A percentile compares a stretch with the other conserved stretches of the same genome.
Evolutionary conservation across 2,113 vertebrate species (phyloP).

Genomic region (Pyrgilauda ruficollis): DNA sequence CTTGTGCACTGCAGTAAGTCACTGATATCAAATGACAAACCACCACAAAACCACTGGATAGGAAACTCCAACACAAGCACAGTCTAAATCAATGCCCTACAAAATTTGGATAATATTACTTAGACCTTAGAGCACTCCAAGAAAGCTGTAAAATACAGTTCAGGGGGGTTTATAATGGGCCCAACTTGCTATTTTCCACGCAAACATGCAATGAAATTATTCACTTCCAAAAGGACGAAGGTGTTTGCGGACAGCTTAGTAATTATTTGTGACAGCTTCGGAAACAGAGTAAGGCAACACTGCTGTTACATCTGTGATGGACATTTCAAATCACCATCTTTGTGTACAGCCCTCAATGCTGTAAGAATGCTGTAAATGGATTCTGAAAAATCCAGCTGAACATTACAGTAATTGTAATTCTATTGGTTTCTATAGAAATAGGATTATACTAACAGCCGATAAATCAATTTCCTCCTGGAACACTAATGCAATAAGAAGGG

Average conservation of each 20-base stretch:
- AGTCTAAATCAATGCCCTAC: neutral
- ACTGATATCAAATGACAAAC: neutral
- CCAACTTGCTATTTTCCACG: neutral
- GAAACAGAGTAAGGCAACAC: neutral
- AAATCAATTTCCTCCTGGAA: constrained; percentile 24
- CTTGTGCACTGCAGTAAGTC: neutral
- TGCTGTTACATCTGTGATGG: neutral
- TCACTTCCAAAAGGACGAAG: neutral
- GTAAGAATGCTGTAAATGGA: constrained; percentile 19
- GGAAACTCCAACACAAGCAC: neutral
- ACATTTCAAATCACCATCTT: neutral
- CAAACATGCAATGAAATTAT: constrained; percentile 25
- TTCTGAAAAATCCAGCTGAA: neutral
- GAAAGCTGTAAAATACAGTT: neutral
- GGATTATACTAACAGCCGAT: constrained; percentile 45
- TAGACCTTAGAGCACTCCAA: neutral
- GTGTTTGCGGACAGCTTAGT: neutral
- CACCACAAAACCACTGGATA: neutral
- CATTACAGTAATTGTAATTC: constrained; percentile 18
- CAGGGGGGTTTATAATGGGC: neutral
- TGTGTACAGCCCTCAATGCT: neutral
- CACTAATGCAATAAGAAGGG: constrained; percentile 16
- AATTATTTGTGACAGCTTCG: neutral
- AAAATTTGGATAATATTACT: neutral
- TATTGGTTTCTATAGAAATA: constrained; percentile 14